Evolutionary conservation across 1,140 invertebrate genomes (phyloP).

Genomic region (Holotrichia oblita): DNA sequence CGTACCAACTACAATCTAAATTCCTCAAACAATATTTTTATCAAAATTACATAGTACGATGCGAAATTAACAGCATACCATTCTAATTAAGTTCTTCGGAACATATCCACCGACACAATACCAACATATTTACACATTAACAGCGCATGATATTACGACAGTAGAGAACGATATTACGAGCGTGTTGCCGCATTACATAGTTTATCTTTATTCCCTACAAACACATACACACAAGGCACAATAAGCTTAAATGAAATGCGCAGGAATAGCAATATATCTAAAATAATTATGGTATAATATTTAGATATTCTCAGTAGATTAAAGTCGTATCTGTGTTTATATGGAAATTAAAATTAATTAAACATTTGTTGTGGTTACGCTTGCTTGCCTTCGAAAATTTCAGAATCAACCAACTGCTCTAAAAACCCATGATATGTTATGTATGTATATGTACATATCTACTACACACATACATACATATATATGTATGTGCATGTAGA

Average conservation of each 20-base stretch:
- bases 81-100: constrained; percentile 19
- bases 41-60: too few relatives aligned
- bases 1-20: too few relatives aligned
- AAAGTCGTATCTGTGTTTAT: constrained; percentile 21
- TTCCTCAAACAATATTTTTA: too few relatives aligned
- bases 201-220: not conserved
- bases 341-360: constrained; percentile 37
- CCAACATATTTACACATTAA: not conserved
- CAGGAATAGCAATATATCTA: constrained; percentile 2
- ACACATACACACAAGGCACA: not conserved
- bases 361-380: constrained; percentile 32
- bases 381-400: constrained; percentile 19
- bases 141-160: too few relatives aligned
- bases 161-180: not conserved
- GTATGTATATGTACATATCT: too few relatives aligned
- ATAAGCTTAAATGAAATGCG: constrained; percentile 23
- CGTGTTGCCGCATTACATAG: not conserved
- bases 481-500: too few relatives aligned
- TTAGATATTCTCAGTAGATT: constrained; percentile 34
- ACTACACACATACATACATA: too few relatives aligned
- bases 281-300: constrained; percentile 36
- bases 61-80: not conserved
- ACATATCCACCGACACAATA: not conserved
- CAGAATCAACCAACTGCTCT: too few relatives aligned
- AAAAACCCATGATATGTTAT: too few relatives aligned